Percentiles rank a stretch among this genome's conserved stretches.
These are phyloP conservation scores for Archocentrus centrarchus DNA, from an alignment of 2,113 vertebrate genomes.

Conservation along the genomic window DNA sequence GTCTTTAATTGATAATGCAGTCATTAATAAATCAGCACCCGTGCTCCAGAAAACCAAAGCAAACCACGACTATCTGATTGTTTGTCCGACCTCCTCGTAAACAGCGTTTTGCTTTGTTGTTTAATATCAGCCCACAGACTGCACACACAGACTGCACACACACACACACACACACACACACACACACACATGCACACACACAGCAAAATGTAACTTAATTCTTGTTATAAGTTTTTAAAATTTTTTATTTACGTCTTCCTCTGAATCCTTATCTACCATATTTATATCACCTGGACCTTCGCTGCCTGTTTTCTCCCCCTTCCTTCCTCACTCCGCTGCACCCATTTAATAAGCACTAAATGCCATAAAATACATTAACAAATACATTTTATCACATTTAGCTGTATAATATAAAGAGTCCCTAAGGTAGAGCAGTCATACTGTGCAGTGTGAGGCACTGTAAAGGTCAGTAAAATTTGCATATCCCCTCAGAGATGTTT, in stretches of 20 bases:
- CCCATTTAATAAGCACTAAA: background rate
- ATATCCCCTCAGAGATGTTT: slow-evolving; percentile 33
- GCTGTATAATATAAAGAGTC: background rate
- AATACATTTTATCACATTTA: slow-evolving; percentile 11
- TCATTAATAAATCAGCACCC: slow-evolving; percentile 53
- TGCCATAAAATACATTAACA: background rate
- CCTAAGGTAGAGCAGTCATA: background rate
- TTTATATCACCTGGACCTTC: accelerated
- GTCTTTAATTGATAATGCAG: slow-evolving; percentile 51
- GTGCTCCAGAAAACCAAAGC: slow-evolving; percentile 35
- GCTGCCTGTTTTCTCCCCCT: background rate
- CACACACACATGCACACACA: background rate
- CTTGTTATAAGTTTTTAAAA: background rate
- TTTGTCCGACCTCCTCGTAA: background rate
- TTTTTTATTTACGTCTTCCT: background rate
- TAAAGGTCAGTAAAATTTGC: slow-evolving; percentile 53
- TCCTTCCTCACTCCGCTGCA: background rate
- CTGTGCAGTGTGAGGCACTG: background rate
- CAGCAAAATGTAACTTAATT: background rate
- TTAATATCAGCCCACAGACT: slow-evolving; percentile 7
- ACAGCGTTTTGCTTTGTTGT: background rate
- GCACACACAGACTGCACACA: background rate
- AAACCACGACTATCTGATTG: slow-evolving; percentile 31
- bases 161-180: background rate
- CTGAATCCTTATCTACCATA: background rate